phyloP scores from a whole-genome alignment of 2,888 invertebrate species.

The Rhamnusium bicolor region DNA sequence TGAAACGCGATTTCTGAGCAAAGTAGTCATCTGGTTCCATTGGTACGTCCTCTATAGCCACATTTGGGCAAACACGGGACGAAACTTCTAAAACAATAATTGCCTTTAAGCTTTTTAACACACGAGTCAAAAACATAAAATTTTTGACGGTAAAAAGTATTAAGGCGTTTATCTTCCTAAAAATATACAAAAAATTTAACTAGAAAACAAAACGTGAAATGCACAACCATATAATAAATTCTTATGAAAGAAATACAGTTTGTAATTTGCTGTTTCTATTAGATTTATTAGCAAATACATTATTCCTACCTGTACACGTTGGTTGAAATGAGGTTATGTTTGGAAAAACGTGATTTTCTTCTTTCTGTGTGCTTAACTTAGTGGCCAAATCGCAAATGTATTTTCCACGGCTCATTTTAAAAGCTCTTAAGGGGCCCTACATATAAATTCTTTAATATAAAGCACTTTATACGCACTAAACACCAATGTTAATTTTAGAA shows the following conservation, averaged over 20 bases:
- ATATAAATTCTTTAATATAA: not conserved
- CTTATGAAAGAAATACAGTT: too few relatives aligned
- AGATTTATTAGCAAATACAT: slow-evolving; percentile 1
- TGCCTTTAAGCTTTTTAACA: slow-evolving; percentile 5
- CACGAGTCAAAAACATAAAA: not conserved
- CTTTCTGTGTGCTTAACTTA: not conserved
- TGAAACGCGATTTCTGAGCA: too few relatives aligned
- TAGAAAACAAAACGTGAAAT: not conserved
- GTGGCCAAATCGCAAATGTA: not conserved
- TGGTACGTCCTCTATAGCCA: not conserved
- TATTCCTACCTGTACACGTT: slow-evolving; percentile 5
- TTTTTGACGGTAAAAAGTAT: slow-evolving; percentile 3
- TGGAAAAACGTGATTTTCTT: not conserved
- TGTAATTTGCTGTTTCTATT: not conserved
- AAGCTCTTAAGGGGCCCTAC: not conserved
- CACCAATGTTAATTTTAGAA: too few relatives aligned
- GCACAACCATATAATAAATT: not conserved
- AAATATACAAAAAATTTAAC: not conserved
- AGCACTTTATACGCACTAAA: not conserved
- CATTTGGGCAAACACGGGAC: too few relatives aligned
- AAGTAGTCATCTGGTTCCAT: not conserved
- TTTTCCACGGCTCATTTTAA: slow-evolving; percentile 6
- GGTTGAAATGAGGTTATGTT: not conserved
- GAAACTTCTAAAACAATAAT: slow-evolving; percentile 5
- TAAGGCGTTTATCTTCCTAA: not conserved